Conservation (phyloP, 2,113 vertebrate species). For the Tonatia bakeri region DNA sequence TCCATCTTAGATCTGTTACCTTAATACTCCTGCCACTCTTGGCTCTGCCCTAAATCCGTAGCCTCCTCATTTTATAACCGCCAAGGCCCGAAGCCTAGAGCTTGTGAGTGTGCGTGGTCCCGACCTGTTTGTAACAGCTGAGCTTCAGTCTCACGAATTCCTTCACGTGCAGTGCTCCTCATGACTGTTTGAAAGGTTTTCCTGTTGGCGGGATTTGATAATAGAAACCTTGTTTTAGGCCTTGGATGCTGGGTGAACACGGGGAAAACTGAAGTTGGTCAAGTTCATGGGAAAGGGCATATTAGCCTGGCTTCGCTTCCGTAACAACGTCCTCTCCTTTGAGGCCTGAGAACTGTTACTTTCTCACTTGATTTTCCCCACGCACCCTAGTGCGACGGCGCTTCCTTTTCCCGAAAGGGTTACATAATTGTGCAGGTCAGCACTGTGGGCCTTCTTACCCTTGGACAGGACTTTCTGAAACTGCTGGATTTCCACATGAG, state of each 20-base stretch:
- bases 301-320: background rate
- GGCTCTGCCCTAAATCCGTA: background rate
- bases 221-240: background rate
- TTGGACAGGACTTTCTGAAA: background rate
- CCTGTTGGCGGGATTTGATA: background rate
- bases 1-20: background rate
- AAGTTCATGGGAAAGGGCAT: background rate
- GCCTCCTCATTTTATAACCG: background rate
- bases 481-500: slow-evolving; percentile 34
- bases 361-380: background rate
- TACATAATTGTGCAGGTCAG: background rate
- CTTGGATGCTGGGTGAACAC: background rate
- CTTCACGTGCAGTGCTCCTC: background rate
- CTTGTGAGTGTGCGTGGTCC: background rate
- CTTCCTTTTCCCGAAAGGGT: background rate
- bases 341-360: background rate
- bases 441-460: background rate
- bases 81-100: background rate
- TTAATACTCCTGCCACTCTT: background rate
- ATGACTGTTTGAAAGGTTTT: background rate
- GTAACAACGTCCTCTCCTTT: background rate
- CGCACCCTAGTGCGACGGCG: accelerated
- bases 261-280: background rate
- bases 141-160: background rate
- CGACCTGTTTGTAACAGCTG: background rate